Base-by-base conservation (phyloP, 2,888 invertebrate genomes). In the Plusia festucae region DNA sequence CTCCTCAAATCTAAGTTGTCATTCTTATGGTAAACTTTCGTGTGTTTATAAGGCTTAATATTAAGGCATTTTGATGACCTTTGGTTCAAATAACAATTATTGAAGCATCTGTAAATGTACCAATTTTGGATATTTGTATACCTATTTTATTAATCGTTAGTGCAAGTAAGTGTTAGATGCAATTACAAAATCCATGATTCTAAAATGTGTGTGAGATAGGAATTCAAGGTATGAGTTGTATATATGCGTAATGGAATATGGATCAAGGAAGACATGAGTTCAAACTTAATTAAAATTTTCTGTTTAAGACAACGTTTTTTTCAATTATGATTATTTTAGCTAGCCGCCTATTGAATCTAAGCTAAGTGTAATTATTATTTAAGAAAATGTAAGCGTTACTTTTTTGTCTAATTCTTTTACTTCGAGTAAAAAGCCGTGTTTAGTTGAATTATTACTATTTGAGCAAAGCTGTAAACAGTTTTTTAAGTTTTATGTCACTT, bases 41-140 rank as follows among this genome's bases (percentile, higher is more conserved):
- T 34, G 76, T 34, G 76, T 63, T 56, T 57, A 60, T n/a, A 55
- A 68, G 60, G 68, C 65, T 68, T 72, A 72, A 66, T 56, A 76
- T 65, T 57, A 40, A 60, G 72, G 70, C 70, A n/a, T 69, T 56
- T 11, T n/a, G 44, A 24, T 30, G 30, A 30, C 30, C 40, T 40
- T 40, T n/a, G n/a, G n/a, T 8, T 30, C 30, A 30, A 30, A 30
- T 30, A 30, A 30, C 30, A 9, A 9, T 30, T 30, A 27, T 8
- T 30, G 8, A 0, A 30, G 9, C 30, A 30, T 30, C 30, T 30
- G 0, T 9, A 30, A 9, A 30, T 30, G 6, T 30, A 30, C 9
- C 9, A 2, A 9, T 30, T 30, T 30, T 1, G 30, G 8, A 9
- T 30, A 9, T 30, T 9, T 30, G 8, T 9, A 9, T 30, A 9